Base-by-base conservation (phyloP, 2,797 vertebrate genomes). In the Triplophysa bombifrons region DNA sequence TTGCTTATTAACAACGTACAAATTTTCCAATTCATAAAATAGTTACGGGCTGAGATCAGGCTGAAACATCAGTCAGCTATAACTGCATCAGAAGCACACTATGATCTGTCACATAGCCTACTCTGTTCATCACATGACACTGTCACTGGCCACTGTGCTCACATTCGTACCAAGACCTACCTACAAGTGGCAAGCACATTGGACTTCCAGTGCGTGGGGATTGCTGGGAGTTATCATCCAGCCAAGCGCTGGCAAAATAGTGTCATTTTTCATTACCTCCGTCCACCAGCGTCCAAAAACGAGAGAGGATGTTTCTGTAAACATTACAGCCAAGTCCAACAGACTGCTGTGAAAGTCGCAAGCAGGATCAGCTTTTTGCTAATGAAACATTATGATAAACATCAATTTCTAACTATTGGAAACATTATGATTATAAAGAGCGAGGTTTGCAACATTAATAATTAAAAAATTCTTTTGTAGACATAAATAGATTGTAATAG, bases 221-320 rank as follows among this genome's bases (percentile, higher is more conserved):
- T 74, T 69, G 72, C 83, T 86, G 81, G 85, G 85, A 88, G 74
- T 73, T 83, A 84, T 86, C 90, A 90, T 82, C 56, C 58, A 80
- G 90, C 74, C 9, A 84, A 72, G 82, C 48, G 86, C 88, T 88
- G 84, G 86, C 85, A 84, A 86, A 85, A 90, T 88, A 83, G 86
- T 89, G 91, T 91, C 90, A 89, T 88, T 91, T 90, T 89, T 87
- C 86, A 91, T 92, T 91, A 90, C 79, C 25, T 11, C 87, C 72
- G 74, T 74, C 83, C 83, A 73, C 76, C 83, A 81, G 71, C 84
- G 73, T 81, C 86, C 86, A 85, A 89, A 41, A 91, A 90, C 88
- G 79, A 89, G 82, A 88, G 86, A 72, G 87, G 86, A 85, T 12
- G 82, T 76, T 76, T 85, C 75, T 87, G 87, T 85, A 89, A 90